Evolutionary conservation across 2,797 vertebrate genomes (phyloP), one percentile per base, ranked within the genome.

Genomic region (Halcyon leucocephala): DNA sequence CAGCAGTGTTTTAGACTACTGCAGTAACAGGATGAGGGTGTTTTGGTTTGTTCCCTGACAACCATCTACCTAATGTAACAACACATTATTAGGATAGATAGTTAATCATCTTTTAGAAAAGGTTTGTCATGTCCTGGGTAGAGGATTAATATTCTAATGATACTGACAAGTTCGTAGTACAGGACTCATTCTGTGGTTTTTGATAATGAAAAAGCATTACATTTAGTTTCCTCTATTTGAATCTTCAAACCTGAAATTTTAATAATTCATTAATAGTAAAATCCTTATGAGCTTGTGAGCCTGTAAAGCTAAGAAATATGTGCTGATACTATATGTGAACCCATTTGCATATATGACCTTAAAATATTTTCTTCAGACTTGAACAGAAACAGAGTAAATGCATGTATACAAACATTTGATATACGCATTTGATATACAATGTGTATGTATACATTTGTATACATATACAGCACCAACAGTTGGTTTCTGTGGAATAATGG

Each of bases 201-300:
- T 13, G 11, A 33, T 48, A 85, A 20, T 91, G 24, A n/a, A 46
- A 48, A 28, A 73, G 5, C 33, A 10, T 82, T 73, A 3, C 2
- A 4, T 49, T 3, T 1, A 39, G 8, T 82, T 79, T 76, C 5
- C 19, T 3, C 2, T 41, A 6, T 49, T 7, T 48, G 7, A 3
- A 28, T 80, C 64, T 76, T 92, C 37, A 70, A 70, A 64, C 12
- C 5, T 46, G 37, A 65, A 62, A 82, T 55, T 83, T 60, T 54
- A 44, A 2, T 77, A 33, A 52, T 74, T 89, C 19, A 13, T 70
- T 72, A 31, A 20, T 58, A 77, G 17, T 52, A 46, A 65, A 54
- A 72, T 17, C 9, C 70, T 55, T 17, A 31, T 72, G 31, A 54
- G 9, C 5, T 49, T 79, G 24, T 84, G 64, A 29, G 18, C 84